Evolutionary conservation across 2,797 vertebrate species (phyloP).

Genomic region (Sebastes vulpes): DNA sequence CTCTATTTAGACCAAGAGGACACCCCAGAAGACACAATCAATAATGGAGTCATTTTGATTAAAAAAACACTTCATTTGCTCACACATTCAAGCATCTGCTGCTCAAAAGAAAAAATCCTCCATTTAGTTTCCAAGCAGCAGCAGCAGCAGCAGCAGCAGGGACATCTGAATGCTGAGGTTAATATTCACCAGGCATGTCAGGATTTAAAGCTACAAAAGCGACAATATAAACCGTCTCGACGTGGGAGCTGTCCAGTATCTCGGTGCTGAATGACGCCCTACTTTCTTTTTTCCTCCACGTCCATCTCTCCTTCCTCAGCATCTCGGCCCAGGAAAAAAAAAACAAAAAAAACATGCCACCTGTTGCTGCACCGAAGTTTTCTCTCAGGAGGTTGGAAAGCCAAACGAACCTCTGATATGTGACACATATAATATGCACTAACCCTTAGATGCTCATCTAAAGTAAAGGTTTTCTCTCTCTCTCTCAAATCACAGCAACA

Average conservation of each 20-base stretch:
- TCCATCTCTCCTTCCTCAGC: conserved; percentile 66
- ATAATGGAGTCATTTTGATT: conserved; percentile 35
- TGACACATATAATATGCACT: not conserved
- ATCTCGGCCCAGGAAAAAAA: conserved; percentile 66
- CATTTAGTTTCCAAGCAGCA: conserved; percentile 26
- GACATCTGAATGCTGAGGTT: conserved; percentile 4
- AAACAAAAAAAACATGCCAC: conserved; percentile 66
- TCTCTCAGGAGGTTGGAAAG: conserved; percentile 58
- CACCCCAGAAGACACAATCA: conserved; percentile 29
- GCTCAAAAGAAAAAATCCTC: not conserved
- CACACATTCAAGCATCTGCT: conserved; percentile 19
- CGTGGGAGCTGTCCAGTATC: conserved; percentile 81
- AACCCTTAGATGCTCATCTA: not conserved
- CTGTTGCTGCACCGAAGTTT: conserved; percentile 86
- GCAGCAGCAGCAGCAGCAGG: conserved; percentile 13
- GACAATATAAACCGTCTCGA: conserved; percentile 31
- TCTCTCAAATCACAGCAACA: conserved; percentile 61
- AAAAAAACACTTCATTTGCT: conserved; percentile 19
- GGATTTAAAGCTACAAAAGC: not conserved
- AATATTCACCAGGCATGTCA: conserved; percentile 16
- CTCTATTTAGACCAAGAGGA: conserved; percentile 44
- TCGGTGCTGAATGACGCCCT: conserved; percentile 87
- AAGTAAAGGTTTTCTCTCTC: conserved; percentile 3
- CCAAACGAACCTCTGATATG: conserved; percentile 11
- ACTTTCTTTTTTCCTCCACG: conserved; percentile 50